A percentile compares a stretch with the other conserved stretches of the same genome.
Evolutionary conservation across 1,140 invertebrate genomes (phyloP).

Genomic region (Phthorimaea operculella): DNA sequence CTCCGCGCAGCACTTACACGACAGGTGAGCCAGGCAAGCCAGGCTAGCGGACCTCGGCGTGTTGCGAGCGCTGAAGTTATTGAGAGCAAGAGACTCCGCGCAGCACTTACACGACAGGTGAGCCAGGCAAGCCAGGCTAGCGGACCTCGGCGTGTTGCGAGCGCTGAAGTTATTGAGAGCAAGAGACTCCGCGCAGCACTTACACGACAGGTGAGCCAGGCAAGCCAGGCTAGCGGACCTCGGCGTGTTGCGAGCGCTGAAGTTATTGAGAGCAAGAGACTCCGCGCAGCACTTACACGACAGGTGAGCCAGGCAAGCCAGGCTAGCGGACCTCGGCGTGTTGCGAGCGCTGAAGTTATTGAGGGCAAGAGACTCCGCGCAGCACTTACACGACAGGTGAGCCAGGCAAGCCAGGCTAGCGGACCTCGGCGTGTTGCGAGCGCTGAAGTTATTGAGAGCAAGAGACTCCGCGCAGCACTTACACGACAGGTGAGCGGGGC

Average conservation of each 20-base stretch:
- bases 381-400: too few species aligned
- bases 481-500: too few species aligned
- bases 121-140: conserved; percentile 79
- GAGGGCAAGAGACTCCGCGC: conserved; percentile 36
- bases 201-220: too few species aligned
- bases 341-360: conserved; percentile 74
- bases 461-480: conserved; percentile 42
- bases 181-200: conserved; percentile 40
- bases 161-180: conserved; percentile 68
- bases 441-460: conserved; percentile 66
- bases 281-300: conserved; percentile 41
- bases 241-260: conserved; percentile 81
- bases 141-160: conserved; percentile 84
- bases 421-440: conserved; percentile 83
- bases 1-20: conserved; percentile 41
- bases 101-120: too few species aligned
- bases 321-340: conserved; percentile 83
- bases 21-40: conserved; percentile 73
- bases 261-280: conserved; percentile 42
- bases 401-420: conserved; percentile 81
- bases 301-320: conserved; percentile 79
- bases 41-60: conserved; percentile 85
- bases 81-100: conserved; percentile 38
- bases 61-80: conserved; percentile 73
- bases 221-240: conserved; percentile 83